phyloP scores from a whole-genome alignment of 1,140 invertebrate genomes.

The Hestina assimilis region DNA sequence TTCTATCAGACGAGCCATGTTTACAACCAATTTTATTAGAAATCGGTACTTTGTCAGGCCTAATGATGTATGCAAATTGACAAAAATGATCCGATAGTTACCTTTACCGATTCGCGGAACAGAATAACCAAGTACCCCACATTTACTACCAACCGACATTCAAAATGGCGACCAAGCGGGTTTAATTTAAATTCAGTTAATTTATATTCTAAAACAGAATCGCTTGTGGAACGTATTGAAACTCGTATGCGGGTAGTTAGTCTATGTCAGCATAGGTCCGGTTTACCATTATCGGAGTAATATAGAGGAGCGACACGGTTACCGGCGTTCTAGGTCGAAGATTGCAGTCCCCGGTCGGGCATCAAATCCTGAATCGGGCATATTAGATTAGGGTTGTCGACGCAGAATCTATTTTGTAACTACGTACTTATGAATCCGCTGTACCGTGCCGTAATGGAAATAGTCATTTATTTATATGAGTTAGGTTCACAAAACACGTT shows the following conservation, averaged over 20 bases:
- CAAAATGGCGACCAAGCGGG: constrained; percentile 22
- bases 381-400: constrained; percentile 63
- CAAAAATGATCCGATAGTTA: constrained; percentile 33
- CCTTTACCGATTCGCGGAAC: constrained; percentile 35
- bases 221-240: constrained; percentile 44
- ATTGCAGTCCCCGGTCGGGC: constrained; percentile 45
- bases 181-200: constrained; percentile 39
- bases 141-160: constrained; percentile 30
- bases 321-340: constrained; percentile 46
- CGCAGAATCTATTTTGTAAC: constrained; percentile 52
- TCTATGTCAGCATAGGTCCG: constrained; percentile 45
- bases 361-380: constrained; percentile 49
- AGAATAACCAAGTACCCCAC: constrained; percentile 32
- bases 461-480: constrained; percentile 16
- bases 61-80: constrained; percentile 38
- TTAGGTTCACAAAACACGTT: constrained; percentile 8
- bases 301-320: constrained; percentile 38
- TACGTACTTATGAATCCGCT: constrained; percentile 41
- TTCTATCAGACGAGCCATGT: constrained; percentile 12
- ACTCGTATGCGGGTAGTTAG: constrained; percentile 47
- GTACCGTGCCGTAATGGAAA: constrained; percentile 12
- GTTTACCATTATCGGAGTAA: constrained; percentile 45
- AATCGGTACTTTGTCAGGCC: no score
- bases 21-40: no score
- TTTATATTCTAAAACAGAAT: constrained; percentile 50